phyloP scores from a whole-genome alignment of 2,113 vertebrate genomes.

The Melierax canorus region DNA sequence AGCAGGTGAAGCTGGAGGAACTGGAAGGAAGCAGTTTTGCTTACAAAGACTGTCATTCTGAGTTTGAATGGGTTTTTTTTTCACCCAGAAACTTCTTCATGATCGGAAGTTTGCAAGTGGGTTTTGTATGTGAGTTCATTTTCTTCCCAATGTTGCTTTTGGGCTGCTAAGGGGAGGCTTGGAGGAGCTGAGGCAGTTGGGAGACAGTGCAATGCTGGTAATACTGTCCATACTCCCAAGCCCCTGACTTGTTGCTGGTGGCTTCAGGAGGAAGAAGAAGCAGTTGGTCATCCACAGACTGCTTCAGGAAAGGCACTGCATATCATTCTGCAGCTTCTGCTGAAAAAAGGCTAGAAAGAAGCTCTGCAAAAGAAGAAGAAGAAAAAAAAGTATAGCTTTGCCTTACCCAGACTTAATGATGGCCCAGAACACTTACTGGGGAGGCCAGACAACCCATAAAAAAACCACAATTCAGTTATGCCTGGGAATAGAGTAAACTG shows the following conservation, averaged over 20 bases:
- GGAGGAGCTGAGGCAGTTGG: background rate
- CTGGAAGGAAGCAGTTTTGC: background rate
- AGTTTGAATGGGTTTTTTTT: background rate
- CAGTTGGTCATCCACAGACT: background rate
- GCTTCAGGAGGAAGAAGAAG: background rate
- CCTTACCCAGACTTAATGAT: background rate
- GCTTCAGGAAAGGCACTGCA: background rate
- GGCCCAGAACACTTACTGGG: background rate
- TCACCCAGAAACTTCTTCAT: background rate
- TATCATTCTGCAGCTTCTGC: background rate
- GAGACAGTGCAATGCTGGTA: background rate
- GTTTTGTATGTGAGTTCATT: background rate
- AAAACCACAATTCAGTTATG: background rate
- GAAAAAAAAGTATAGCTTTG: background rate
- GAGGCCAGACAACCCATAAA: background rate
- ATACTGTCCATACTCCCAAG: background rate
- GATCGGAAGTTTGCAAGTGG: background rate
- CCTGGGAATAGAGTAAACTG: background rate
- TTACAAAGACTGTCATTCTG: background rate
- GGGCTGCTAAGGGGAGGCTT: background rate
- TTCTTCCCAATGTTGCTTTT: background rate
- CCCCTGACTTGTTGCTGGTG: background rate
- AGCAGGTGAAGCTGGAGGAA: conserved; percentile 5
- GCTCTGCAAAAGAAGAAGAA: background rate
- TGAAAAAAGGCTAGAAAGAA: background rate